Base-by-base conservation (phyloP, 2,888 invertebrate species). In the Drosophila niveifrons region DNA sequence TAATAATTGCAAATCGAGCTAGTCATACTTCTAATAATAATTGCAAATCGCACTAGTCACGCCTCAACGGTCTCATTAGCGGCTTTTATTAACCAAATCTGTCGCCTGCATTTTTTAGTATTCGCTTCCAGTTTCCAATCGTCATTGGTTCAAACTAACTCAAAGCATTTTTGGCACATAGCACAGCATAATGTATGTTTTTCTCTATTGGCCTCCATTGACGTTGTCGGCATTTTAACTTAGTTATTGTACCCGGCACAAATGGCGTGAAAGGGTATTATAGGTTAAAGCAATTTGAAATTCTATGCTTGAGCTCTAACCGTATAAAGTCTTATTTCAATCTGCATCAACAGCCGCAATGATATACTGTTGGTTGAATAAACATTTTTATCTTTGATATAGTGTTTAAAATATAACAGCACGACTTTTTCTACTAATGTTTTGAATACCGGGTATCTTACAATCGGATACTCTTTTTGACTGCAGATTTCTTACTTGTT, bases 11-110 rank as follows among this genome's bases (percentile, higher is more conserved):
- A 48, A 63, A 63, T 59, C 63, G 52, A 53, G 51, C 55, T 48
- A 51, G 66, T 78, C 69, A 76, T n/a, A n/a, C 53, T 29, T 9
- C 13, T 58, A 47, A 53, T 55, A 65, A 68, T 68, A 63, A 36
- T 15, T 57, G 62, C 36, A 48, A 63, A 63, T 59, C 63, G 52
- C 57, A 53, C 55, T 48, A 51, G 66, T 78, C 69, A 76, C 86
- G 76, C 76, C 82, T 75, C 72, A 72, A 65, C 61, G 47, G 57
- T 73, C 81, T 82, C 84, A 82, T 82, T 82, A 82, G 81, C 81
- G 71, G 72, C 70, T 82, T 87, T 82, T 83, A 82, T 87, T 83
- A 82, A 66, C 82, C 87, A 82, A 82, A 82, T 75, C 78, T 87
- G 82, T 87, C 79, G 78, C 64, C 7, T 53, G 62, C 15, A n/a